Percentiles rank a stretch among this genome's conserved stretches.
phyloP scores from a whole-genome alignment of 2,797 vertebrate genomes.

The Paratrypauchen microcephalus region DNA sequence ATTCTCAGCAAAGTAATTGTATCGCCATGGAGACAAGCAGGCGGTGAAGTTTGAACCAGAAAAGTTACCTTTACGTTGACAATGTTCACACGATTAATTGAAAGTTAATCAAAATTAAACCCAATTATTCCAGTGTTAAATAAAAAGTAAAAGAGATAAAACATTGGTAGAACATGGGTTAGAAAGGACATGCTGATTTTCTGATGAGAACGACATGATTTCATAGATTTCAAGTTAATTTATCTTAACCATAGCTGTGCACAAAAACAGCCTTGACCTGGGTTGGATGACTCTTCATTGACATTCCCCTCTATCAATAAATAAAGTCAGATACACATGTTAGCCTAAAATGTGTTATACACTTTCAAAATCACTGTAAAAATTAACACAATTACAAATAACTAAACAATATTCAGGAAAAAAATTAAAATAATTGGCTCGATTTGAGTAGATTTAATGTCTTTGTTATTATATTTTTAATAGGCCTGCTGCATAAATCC shows the following conservation, averaged over 20 bases:
- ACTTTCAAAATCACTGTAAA: neutral
- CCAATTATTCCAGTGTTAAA: neutral
- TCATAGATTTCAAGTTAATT: neutral
- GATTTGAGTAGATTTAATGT: too few relatives aligned
- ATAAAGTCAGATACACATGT: neutral
- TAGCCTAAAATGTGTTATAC: neutral
- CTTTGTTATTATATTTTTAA: too few relatives aligned
- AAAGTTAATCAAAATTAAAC: neutral
- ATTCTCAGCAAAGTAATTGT: too few relatives aligned
- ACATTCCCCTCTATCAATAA: neutral
- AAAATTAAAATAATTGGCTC: too few relatives aligned
- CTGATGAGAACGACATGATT: neutral
- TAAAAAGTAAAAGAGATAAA: neutral
- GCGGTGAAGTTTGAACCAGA: neutral
- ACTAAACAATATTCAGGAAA: too few relatives aligned
- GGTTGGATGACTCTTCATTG: neutral
- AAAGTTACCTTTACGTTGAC: neutral
- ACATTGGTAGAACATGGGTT: neutral
- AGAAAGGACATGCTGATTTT: neutral
- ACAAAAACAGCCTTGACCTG: neutral
- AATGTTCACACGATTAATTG: neutral
- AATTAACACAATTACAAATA: too few relatives aligned
- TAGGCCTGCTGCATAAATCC: too few relatives aligned
- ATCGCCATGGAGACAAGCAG: too few relatives aligned
- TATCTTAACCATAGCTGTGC: neutral